Evolutionary conservation across 2,113 vertebrate species (phyloP), one percentile per base, ranked within the genome.

Genomic region (Leptosomus discolor): DNA sequence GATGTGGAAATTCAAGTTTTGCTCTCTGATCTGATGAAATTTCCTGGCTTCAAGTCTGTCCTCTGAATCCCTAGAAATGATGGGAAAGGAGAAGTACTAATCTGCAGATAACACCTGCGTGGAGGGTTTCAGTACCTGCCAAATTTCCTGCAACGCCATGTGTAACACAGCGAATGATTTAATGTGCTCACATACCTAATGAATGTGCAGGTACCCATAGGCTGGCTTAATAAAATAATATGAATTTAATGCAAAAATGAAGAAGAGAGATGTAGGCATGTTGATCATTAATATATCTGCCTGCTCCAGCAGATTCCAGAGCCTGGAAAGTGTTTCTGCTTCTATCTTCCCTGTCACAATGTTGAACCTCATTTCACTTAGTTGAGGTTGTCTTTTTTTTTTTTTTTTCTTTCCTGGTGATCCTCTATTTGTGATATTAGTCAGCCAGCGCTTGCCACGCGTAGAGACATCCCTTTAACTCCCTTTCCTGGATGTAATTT

Each of bases 401-500:
- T 30, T 50, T 18, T 77, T 76, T 18, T 3, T 30, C 45, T 32
- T 11, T n/a, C 45, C 64, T 51, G 43, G 51, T 2, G 14, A 60
- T 90, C 56, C 36, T 92, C 46, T 51, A 5, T 60, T 78, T 87
- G 76, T 60, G 46, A 18, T 84, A 89, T 58, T 18, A 91, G 56
- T 9, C 89, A 89, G 51, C 51, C 82, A 27, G 88, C 0, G 0
- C 82, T 80, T 45, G 71, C 96, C 51, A 50, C 5, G 15, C 92
- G 29, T 5, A 54, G 58, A 87, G 60, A 63, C 90, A 91, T 94
- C 77, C 60, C 65, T 91, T 96, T 91, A 97, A 94, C 77, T 96
- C 73, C 87, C 85, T 76, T 96, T 82, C 85, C 87, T n/a, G 65
- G 93, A 8, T 88, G 92, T 85, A 90, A 87, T 96, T 91, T 87